Conservation (phyloP, 37 sponge, comb jelly and placozoan genomes). For the Agelas oroides region DNA sequence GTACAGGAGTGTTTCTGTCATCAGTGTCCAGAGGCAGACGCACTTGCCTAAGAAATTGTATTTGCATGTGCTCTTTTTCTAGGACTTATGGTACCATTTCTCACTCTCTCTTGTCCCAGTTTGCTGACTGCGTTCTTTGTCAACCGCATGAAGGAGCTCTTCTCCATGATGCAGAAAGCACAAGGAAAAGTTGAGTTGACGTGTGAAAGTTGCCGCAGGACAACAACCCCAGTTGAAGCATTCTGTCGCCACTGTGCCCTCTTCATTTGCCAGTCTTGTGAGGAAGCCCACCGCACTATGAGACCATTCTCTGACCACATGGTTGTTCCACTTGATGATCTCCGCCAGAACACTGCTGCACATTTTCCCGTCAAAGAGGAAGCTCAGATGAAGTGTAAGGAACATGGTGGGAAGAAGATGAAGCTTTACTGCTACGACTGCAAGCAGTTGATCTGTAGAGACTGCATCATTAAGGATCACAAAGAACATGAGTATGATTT, state of each 20-base stretch:
- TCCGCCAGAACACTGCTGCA: not conserved
- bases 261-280: not conserved
- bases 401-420: not conserved
- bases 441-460: conserved; percentile 4
- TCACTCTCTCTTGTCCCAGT: too few species aligned
- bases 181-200: not conserved
- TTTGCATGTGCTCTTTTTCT: too few species aligned
- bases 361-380: not conserved
- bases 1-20: too few species aligned
- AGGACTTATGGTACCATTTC: too few species aligned
- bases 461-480: conserved; percentile 5
- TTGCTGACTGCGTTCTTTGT: conserved; percentile 26
- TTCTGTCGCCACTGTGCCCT: conserved; percentile 6
- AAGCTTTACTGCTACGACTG: conserved; percentile 20
- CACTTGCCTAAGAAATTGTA: too few species aligned
- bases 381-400: not conserved
- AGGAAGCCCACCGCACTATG: conserved; percentile 2
- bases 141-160: conserved; percentile 21
- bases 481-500: conserved; percentile 1
- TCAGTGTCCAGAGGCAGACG: too few species aligned
- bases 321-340: not conserved
- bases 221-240: not conserved
- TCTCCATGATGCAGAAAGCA: conserved; percentile 8
- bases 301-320: not conserved
- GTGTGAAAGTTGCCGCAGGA: not conserved